A percentile compares a stretch with the other conserved stretches of the same genome.
phyloP scores from a whole-genome alignment of 1,140 invertebrate species.

The Drosophila rhopaloa region DNA sequence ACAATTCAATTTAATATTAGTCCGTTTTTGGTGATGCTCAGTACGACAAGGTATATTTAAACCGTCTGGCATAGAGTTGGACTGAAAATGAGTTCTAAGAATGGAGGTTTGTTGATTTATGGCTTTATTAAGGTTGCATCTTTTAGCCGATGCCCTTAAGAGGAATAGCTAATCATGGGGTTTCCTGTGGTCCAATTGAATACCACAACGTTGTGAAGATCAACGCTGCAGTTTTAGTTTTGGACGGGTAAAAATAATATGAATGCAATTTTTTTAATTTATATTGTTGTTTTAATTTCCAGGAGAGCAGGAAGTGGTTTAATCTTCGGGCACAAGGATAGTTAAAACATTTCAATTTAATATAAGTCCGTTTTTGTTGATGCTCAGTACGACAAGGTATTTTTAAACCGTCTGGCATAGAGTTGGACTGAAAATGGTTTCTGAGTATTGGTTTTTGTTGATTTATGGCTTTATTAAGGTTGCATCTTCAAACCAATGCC shows the following conservation, averaged over 20 bases:
- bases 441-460: not conserved
- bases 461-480: conserved; percentile 66
- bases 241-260: conserved; percentile 20
- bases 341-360: conserved; percentile 12
- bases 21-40: conserved; percentile 24
- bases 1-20: conserved; percentile 15
- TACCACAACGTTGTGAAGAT: conserved; percentile 38
- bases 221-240: conserved; percentile 59
- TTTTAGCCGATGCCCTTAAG: conserved; percentile 69
- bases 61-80: conserved; percentile 15
- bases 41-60: not conserved
- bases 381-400: conserved; percentile 3
- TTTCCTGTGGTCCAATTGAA: conserved; percentile 55
- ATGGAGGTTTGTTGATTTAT: conserved; percentile 11
- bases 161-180: conserved; percentile 62
- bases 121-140: conserved; percentile 70
- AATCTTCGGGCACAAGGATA: conserved; percentile 35
- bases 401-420: conserved; percentile 5
- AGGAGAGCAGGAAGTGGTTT: conserved; percentile 30
- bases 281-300: conserved; percentile 34
- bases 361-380: conserved; percentile 26
- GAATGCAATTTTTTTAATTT: not conserved
- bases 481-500: conserved; percentile 60
- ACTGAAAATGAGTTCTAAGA: not conserved
- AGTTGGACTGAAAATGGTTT: conserved; percentile 7